Percentiles rank a stretch among this genome's conserved stretches.
Conservation (phyloP, 2,797 vertebrate genomes). For the Brachyalestes nurse region DNA sequence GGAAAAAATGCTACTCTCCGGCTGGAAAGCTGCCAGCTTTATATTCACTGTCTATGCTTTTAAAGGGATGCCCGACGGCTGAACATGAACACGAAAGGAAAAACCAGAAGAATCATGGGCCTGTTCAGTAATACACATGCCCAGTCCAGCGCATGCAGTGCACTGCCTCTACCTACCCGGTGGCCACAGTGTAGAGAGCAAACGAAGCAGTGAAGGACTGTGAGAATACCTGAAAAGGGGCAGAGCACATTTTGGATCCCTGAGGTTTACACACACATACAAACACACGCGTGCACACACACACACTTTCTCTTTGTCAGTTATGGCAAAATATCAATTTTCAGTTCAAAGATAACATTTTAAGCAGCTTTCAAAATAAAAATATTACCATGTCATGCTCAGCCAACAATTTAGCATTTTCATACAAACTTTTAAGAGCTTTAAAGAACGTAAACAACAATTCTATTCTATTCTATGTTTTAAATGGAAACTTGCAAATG, state of each 20-base stretch:
- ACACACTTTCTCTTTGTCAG: background rate
- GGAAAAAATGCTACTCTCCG: conserved; percentile 9
- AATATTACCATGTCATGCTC: background rate
- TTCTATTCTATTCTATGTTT: background rate
- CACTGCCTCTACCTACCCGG: conserved; percentile 82
- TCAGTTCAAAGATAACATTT: background rate
- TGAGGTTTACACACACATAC: conserved; percentile 34
- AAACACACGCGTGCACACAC: background rate
- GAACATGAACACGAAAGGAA: conserved; percentile 57
- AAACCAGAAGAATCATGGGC: conserved; percentile 57
- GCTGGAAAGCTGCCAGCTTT: conserved; percentile 29
- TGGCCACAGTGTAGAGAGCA: conserved; percentile 83
- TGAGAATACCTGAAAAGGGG: conserved; percentile 84
- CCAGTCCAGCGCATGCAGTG: conserved; percentile 80
- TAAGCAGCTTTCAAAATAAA: background rate
- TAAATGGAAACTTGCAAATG: background rate
- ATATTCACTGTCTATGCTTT: conserved; percentile 19
- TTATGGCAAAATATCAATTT: conserved; percentile 6
- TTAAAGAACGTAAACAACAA: background rate
- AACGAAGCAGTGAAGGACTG: conserved; percentile 86
- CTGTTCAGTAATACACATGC: conserved; percentile 75
- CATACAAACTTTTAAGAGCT: background rate
- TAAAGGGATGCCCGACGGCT: conserved; percentile 33
- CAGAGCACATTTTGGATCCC: conserved; percentile 75
- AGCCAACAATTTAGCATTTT: background rate